phyloP scores from a whole-genome alignment of 2,797 vertebrate species.

The Oryzias sinensis region DNA sequence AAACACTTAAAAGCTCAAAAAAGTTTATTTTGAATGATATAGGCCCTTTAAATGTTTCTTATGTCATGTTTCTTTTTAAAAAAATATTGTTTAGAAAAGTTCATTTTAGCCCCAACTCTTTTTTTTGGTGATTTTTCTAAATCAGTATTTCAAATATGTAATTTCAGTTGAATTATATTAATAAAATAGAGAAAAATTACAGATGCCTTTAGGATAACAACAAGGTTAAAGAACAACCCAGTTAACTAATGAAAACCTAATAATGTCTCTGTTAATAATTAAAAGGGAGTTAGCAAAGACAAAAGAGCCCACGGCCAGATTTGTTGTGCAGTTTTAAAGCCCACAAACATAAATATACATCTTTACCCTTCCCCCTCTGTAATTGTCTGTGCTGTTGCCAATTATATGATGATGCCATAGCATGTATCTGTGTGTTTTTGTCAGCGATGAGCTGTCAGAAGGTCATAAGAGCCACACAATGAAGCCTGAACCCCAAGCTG shows the following conservation, averaged over 20 bases:
- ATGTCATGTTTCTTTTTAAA: no score
- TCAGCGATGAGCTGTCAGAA: conserved; percentile 79
- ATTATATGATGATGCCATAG: conserved; percentile 44
- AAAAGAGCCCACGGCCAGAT: conserved; percentile 60
- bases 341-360: conserved; percentile 51
- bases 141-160: no score
- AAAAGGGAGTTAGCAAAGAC: conserved; percentile 84
- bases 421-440: conserved; percentile 36
- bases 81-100: no score
- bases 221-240: conserved; percentile 76
- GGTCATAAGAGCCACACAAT: conserved; percentile 97
- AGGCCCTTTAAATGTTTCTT: no score
- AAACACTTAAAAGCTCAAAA: no score
- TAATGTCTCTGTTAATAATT: conserved; percentile 96
- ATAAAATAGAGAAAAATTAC: not conserved
- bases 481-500: conserved; percentile 84
- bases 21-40: no score
- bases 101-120: no score
- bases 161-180: no score
- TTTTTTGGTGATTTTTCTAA: no score
- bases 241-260: conserved; percentile 89
- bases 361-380: conserved; percentile 33
- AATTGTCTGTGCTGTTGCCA: conserved; percentile 65
- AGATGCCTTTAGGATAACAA: conserved; percentile 57
- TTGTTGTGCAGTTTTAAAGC: conserved; percentile 26